Base-by-base conservation (phyloP, 2,888 invertebrate species). In the Argynnis bischoffii region DNA sequence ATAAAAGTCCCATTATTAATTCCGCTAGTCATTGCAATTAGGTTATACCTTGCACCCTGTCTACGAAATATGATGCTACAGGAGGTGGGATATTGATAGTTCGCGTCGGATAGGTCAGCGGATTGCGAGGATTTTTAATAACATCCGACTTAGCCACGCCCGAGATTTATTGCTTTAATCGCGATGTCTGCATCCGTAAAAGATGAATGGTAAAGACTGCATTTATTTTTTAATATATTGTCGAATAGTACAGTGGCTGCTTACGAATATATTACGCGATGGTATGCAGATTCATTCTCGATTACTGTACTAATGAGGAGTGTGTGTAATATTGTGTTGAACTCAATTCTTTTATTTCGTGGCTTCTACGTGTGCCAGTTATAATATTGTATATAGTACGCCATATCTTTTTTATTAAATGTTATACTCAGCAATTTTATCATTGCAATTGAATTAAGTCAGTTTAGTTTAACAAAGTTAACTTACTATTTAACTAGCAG, bases 61-160 rank as follows among this genome's bases (percentile, higher is more conserved):
- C 77, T 46, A 80, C 81, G 78, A 85, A 88, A 87, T 88, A 87
- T 87, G 85, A 85, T 77, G 79, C 79, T 75, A 78, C 76, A 75
- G 79, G 80, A 81, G 85, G 79, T 83, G 82, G 75, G 79, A 83
- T 84, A 86, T 85, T 82, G 85, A 86, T 87, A 84, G 84, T 82
- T 78, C 79, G 78, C 80, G 79, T 80, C 78, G 77, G 79, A 81
- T 77, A 78, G 83, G 82, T 80, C 81, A 81, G 77, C 77, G 71
- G 72, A 70, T 73, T 60, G 72, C 63, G 66, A 66, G 74, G 75
- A 69, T 77, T 85, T 85, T 84, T 85, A 86, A 85, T 85, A 86
- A 83, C 78, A 78, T 78, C 74, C 76, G 69, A 74, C 66, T 70
- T 67, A 69, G 70, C 57, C 54, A 46, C 48, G 35, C 60, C 21